A percentile compares a stretch with the other conserved stretches of the same genome.
Conservation (phyloP, 2,113 vertebrate genomes). For the Tachycineta bicolor region DNA sequence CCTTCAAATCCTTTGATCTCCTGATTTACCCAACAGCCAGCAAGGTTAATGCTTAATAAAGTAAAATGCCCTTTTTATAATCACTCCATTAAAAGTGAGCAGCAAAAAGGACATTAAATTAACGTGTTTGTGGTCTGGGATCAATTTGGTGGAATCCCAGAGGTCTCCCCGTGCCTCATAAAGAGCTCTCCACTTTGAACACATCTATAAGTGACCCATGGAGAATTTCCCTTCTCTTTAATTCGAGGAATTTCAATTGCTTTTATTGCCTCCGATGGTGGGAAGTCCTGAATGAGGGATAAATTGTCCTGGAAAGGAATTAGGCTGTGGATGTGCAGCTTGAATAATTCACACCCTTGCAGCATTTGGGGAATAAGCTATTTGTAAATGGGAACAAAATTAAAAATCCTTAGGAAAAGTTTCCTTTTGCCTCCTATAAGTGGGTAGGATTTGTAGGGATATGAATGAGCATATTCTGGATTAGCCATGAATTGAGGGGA, state of each 20-base stretch:
- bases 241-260: constrained; percentile 45
- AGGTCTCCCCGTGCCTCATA: constrained; percentile 35
- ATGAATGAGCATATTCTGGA: background rate
- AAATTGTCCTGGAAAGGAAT: constrained; percentile 25
- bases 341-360: background rate
- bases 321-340: background rate
- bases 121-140: constrained; percentile 62
- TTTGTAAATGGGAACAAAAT: background rate
- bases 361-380: background rate
- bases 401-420: background rate
- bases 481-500: background rate
- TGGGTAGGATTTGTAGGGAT: background rate
- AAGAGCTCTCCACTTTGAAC: constrained; percentile 55
- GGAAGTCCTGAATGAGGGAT: constrained; percentile 9
- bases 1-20: constrained; percentile 22
- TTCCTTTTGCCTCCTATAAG: background rate
- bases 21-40: constrained; percentile 25
- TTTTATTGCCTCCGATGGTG: constrained; percentile 42
- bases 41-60: constrained; percentile 70
- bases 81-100: constrained; percentile 62
- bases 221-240: constrained; percentile 56
- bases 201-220: constrained; percentile 32
- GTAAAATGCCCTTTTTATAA: constrained; percentile 60
- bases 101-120: constrained; percentile 60
- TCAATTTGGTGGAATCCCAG: constrained; percentile 50